These are phyloP conservation scores for Heliangelus exortis DNA, from an alignment of 2,797 vertebrate genomes.

Conservation along the genomic window DNA sequence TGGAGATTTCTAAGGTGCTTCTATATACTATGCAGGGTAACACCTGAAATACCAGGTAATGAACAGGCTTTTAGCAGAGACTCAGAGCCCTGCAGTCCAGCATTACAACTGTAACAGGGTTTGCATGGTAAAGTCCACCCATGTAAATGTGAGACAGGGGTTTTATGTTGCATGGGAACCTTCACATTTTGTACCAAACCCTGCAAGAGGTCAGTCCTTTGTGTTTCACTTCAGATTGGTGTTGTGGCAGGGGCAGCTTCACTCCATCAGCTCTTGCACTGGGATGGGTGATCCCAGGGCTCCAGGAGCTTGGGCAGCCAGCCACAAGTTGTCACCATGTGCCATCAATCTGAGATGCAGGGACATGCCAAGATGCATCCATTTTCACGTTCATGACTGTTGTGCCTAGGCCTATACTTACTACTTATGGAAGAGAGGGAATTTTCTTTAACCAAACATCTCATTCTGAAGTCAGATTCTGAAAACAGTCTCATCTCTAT, in stretches of 20 bases:
- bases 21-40: not conserved
- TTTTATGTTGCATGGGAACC: not conserved
- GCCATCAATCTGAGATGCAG: not conserved
- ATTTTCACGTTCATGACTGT: not conserved
- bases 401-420: not conserved
- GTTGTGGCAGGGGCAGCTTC: not conserved
- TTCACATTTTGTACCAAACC: not conserved
- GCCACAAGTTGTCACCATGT: not conserved
- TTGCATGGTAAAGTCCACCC: accelerated
- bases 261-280: not conserved
- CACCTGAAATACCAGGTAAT: not conserved
- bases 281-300: not conserved
- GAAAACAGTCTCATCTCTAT: not conserved
- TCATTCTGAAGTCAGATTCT: not conserved
- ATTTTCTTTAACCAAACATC: not conserved
- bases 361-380: not conserved
- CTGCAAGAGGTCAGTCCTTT: not conserved
- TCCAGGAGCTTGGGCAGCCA: not conserved
- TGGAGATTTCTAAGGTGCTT: accelerated
- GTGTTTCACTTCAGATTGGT: not conserved
- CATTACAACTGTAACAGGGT: not conserved
- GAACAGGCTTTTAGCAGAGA: not conserved
- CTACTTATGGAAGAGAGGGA: not conserved
- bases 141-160: accelerated
- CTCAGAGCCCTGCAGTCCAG: accelerated